Conservation (phyloP, 1,140 invertebrate genomes). For the Pteromalus puparum region DNA sequence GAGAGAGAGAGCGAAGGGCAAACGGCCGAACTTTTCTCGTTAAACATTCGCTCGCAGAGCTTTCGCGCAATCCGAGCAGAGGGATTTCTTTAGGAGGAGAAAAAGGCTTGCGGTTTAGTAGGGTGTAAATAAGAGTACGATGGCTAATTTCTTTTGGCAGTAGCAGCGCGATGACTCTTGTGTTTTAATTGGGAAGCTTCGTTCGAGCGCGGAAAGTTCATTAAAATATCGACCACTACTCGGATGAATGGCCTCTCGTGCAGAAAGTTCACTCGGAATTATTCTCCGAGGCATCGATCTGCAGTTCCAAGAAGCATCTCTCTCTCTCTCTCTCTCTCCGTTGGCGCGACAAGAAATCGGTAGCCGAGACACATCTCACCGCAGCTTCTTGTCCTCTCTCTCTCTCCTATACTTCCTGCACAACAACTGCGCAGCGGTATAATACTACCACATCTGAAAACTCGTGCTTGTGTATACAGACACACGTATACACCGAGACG, state of each 20-base stretch:
- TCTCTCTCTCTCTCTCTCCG: not conserved
- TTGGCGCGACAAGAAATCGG: slow-evolving; percentile 1
- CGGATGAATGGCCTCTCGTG: not conserved
- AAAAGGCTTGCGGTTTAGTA: not conserved
- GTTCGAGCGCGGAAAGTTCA: not conserved
- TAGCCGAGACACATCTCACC: not conserved
- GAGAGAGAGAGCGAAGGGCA: not conserved
- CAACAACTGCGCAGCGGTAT: not conserved
- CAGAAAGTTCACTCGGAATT: not conserved
- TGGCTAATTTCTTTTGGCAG: not conserved
- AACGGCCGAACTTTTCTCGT: slow-evolving; percentile 62
- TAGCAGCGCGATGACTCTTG: not conserved
- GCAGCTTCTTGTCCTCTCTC: not conserved
- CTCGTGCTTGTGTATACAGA: no score
- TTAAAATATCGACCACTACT: not conserved
- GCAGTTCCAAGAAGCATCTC: not conserved
- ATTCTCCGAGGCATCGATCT: not conserved
- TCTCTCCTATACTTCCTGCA: no score
- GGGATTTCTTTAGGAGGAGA: no score
- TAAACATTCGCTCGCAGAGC: slow-evolving; percentile 56
- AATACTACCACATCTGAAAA: not conserved
- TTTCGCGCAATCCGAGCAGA: not conserved
- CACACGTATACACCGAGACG: not conserved
- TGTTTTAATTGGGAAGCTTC: not conserved
- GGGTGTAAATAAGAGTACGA: not conserved